phyloP scores from a whole-genome alignment of 2,888 invertebrate genomes.

The Bellardia pandia region DNA sequence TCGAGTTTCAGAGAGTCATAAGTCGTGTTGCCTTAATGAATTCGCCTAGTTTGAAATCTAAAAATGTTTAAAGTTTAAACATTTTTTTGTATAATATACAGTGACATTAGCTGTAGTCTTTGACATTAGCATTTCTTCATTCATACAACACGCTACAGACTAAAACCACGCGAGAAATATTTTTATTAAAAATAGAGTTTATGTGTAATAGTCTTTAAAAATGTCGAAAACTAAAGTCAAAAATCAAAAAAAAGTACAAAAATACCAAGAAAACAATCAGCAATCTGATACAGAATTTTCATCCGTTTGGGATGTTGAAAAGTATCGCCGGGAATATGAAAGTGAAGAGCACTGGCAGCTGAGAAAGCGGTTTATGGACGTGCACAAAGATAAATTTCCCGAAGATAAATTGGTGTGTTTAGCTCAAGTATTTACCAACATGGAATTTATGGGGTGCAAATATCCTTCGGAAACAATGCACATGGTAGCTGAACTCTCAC shows the following conservation, averaged over 20 bases:
- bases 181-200: neutral
- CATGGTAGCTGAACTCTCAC: slow-evolving; percentile 89
- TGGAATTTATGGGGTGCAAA: slow-evolving; percentile 86
- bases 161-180: slow-evolving; percentile 25
- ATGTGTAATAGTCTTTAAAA: neutral
- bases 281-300: slow-evolving; percentile 37
- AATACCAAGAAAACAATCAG: neutral
- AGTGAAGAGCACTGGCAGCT: slow-evolving; percentile 96
- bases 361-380: slow-evolving; percentile 90
- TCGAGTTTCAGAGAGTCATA: too few relatives aligned
- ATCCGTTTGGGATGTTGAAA: slow-evolving; percentile 89
- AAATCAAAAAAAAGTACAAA: slow-evolving; percentile 16
- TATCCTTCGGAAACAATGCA: slow-evolving; percentile 94
- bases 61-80: too few relatives aligned
- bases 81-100: too few relatives aligned
- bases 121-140: neutral
- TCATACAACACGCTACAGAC: too few relatives aligned
- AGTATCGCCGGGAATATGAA: slow-evolving; percentile 91
- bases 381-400: slow-evolving; percentile 90
- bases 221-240: slow-evolving; percentile 65
- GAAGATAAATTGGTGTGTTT: slow-evolving; percentile 93
- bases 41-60: too few relatives aligned
- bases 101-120: too few relatives aligned
- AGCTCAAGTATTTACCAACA: slow-evolving; percentile 95
- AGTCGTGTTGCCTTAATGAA: too few relatives aligned